Conservation (phyloP, 2,113 vertebrate genomes). For the Centropus bengalensis region DNA sequence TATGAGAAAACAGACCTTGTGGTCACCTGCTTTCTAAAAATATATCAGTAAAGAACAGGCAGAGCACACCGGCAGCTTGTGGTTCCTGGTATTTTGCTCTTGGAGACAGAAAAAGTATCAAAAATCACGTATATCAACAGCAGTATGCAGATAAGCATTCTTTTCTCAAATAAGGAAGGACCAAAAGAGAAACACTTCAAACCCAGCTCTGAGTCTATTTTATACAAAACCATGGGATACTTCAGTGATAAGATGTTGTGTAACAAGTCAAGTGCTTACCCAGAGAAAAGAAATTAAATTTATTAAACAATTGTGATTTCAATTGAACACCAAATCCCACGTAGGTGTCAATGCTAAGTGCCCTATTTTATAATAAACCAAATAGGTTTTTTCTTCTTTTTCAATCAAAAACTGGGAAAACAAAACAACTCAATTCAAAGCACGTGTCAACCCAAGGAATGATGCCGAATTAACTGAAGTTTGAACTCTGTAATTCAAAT, state of each 20-base stretch:
- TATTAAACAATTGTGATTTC: background rate
- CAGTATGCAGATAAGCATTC: background rate
- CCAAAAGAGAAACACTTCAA: background rate
- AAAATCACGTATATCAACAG: background rate
- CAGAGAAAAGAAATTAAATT: background rate
- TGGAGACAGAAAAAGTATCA: background rate
- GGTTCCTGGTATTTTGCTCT: background rate
- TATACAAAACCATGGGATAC: background rate
- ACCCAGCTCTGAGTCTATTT: background rate
- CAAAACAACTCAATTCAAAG: background rate
- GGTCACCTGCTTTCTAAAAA: background rate
- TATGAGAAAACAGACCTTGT: background rate
- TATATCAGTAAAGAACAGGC: background rate
- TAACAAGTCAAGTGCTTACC: background rate
- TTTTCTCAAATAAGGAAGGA: background rate
- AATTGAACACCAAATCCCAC: background rate
- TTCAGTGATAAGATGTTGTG: background rate
- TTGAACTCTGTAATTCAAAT: constrained; percentile 78
- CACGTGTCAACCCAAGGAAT: background rate
- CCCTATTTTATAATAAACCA: background rate
- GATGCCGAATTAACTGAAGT: background rate
- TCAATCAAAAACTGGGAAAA: background rate
- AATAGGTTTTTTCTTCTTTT: background rate
- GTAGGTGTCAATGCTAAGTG: background rate
- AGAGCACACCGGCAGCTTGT: background rate